phyloP scores from a whole-genome alignment of 2,113 vertebrate species.

The Hiodon tergisus region DNA sequence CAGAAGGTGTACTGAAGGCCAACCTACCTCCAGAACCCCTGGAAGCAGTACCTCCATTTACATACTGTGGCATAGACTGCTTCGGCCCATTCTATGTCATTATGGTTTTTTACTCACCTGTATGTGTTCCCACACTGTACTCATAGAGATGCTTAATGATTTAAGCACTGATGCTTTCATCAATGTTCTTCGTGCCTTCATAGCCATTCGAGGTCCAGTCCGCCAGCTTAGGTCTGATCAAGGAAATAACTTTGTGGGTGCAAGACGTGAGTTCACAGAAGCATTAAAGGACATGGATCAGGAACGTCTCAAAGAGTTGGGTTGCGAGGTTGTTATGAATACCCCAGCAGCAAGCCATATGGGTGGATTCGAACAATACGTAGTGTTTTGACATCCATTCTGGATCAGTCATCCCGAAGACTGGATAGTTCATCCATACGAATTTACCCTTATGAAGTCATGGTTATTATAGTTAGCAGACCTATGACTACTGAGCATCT shows the following conservation, averaged over 20 bases:
- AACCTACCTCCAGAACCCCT: neutral
- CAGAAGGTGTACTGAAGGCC: constrained; percentile 16
- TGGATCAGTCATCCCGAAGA: constrained; percentile 25
- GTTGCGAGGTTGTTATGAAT: constrained; percentile 35
- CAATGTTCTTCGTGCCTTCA: constrained; percentile 26
- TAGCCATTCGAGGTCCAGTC: constrained; percentile 24
- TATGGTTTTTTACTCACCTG: constrained; percentile 27
- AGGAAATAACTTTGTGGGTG: constrained; percentile 34
- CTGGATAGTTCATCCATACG: constrained; percentile 26
- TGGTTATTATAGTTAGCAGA: constrained; percentile 23
- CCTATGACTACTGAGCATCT: constrained; percentile 23
- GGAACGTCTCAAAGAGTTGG: constrained; percentile 22
- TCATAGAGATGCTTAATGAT: constrained; percentile 29
- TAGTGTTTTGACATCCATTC: constrained; percentile 30
- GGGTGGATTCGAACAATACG: constrained; percentile 29
- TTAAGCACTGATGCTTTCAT: constrained; percentile 30
- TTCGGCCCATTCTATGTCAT: constrained; percentile 18
- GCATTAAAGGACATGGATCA: constrained; percentile 26
- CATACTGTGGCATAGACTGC: constrained; percentile 25
- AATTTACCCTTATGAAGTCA: constrained; percentile 23
- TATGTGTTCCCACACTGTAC: constrained; percentile 20
- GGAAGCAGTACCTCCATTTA: neutral
- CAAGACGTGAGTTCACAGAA: constrained; percentile 24
- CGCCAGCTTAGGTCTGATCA: constrained; percentile 24
- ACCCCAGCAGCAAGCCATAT: constrained; percentile 30